Base-by-base conservation (phyloP, 2,113 vertebrate species). In the Petrocephalus microphthalmus region DNA sequence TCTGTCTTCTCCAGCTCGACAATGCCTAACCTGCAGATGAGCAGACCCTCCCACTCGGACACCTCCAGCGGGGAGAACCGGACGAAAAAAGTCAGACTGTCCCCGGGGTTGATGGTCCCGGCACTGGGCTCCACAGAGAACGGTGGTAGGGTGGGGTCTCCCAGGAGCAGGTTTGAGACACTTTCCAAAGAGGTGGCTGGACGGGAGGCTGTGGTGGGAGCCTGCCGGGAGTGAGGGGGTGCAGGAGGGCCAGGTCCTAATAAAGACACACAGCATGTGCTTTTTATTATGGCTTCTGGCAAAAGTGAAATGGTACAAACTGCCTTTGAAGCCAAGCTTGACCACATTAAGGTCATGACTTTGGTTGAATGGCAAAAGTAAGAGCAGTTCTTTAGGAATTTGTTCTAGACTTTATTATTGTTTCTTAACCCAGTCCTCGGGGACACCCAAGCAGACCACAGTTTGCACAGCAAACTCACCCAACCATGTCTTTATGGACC, bases 1-100 rank as follows among this genome's bases (percentile, higher is more conserved):
- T 33, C 19, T 37, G 19, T 86, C 25, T 57, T 86, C 37, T 47
- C 29, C 19, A 5, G 56, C 33, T 25, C 11, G 33, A 52, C 45
- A 37, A 7, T 45, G 29, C 83, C 90, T 88, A 3, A 99, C 98
- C 97, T 97, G 97, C 97, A 98, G 85, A 94, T 10, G 57, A 99
- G 91, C 2, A 1, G 91, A 89, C 91, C 94, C 87, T 96, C 91
- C 85, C 96, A 98, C 7, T 93, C 90, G 2, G 95, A 95, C 56
- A 92, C 51, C 0, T 94, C 93, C 91, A 94, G 0, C 0, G 98
- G 98, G 45, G 92, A 95, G 92, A 99, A 99, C 87, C 93, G 90
- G 57, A 98, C 53, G 0, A 89, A 89, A 89, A 99, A 96, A 37
- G 88, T 92, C 90, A 96, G 96, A 1, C 42, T 85, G 57, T 91